phyloP scores from a whole-genome alignment of 2,797 vertebrate genomes.

The Xyrichtys novacula region DNA sequence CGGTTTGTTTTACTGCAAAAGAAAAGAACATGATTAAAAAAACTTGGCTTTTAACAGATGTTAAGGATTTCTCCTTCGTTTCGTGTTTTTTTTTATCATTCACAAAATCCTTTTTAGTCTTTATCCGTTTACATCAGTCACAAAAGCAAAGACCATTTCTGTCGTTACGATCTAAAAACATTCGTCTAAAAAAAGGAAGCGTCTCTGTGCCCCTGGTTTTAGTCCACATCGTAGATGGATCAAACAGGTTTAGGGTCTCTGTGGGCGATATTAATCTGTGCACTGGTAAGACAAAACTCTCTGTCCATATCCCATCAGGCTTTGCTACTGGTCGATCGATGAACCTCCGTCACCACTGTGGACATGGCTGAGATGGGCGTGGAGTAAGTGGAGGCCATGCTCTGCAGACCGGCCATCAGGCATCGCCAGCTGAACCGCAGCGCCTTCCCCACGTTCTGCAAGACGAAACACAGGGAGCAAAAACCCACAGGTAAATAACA shows the following conservation, averaged over 20 bases:
- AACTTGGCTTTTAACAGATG: too few species aligned
- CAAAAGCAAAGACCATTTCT: too few species aligned
- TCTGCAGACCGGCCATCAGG: conserved; percentile 89
- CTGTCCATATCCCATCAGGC: conserved; percentile 45
- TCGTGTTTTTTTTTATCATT: too few species aligned
- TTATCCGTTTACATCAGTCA: too few species aligned
- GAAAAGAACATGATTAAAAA: too few species aligned
- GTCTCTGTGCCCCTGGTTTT: not conserved
- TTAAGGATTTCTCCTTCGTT: too few species aligned
- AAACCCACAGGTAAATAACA: not conserved
- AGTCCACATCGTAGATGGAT: not conserved
- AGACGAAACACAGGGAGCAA: not conserved
- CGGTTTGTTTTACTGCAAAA: too few species aligned
- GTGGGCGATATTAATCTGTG: too few species aligned
- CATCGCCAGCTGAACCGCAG: conserved; percentile 89
- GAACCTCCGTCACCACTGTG: conserved; percentile 75
- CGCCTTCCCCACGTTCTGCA: conserved; percentile 89
- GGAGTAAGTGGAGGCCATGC: conserved; percentile 81
- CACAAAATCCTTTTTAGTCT: too few species aligned
- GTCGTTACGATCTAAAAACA: too few species aligned
- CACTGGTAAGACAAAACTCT: not conserved
- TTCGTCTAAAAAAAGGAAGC: not conserved
- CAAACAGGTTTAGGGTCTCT: not conserved
- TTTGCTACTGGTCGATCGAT: conserved; percentile 23
- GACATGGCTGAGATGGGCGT: conserved; percentile 79